Percentiles rank a stretch among this genome's conserved stretches.
Evolutionary conservation across 2,797 vertebrate genomes (phyloP).

Genomic region (Bufotes viridis): DNA sequence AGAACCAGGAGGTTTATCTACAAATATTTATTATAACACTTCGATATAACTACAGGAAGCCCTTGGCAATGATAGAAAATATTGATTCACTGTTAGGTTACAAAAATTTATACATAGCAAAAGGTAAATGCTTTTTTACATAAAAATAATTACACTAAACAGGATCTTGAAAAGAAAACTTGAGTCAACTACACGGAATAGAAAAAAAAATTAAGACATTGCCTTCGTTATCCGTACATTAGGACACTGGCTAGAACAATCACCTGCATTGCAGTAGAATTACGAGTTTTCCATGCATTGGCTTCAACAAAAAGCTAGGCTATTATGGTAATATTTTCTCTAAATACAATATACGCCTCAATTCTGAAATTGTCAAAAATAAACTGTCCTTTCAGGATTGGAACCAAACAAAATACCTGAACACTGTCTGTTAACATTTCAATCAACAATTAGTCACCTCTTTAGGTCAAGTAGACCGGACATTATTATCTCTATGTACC

Average conservation of each 20-base stretch:
- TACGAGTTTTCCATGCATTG: conserved; percentile 88
- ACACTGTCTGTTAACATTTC: conserved; percentile 67
- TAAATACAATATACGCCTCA: conserved; percentile 76
- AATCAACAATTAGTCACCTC: conserved; percentile 69
- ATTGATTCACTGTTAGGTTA: conserved; percentile 96
- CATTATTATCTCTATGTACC: conserved; percentile 69
- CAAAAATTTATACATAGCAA: conserved; percentile 91
- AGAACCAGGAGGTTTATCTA: conserved; percentile 75
- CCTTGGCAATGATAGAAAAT: conserved; percentile 93
- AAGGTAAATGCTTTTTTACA: conserved; percentile 85
- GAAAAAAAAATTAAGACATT: conserved; percentile 86
- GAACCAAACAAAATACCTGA: conserved; percentile 69
- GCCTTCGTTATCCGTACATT: conserved; percentile 81
- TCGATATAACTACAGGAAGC: conserved; percentile 86
- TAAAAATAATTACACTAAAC: conserved; percentile 86
- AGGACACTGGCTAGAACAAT: conserved; percentile 84
- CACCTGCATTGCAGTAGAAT: conserved; percentile 88
- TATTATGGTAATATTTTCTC: conserved; percentile 77
- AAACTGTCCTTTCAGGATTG: conserved; percentile 30
- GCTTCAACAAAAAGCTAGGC: conserved; percentile 87
- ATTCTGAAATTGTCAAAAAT: conserved; percentile 69
- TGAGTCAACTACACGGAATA: conserved; percentile 81
- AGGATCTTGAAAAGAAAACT: conserved; percentile 76
- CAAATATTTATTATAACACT: conserved; percentile 87
- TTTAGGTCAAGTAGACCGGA: conserved; percentile 28